Evolutionary conservation across 2,888 invertebrate genomes (phyloP), one percentile per base, ranked within the genome.

Genomic region (Euclidia mi): DNA sequence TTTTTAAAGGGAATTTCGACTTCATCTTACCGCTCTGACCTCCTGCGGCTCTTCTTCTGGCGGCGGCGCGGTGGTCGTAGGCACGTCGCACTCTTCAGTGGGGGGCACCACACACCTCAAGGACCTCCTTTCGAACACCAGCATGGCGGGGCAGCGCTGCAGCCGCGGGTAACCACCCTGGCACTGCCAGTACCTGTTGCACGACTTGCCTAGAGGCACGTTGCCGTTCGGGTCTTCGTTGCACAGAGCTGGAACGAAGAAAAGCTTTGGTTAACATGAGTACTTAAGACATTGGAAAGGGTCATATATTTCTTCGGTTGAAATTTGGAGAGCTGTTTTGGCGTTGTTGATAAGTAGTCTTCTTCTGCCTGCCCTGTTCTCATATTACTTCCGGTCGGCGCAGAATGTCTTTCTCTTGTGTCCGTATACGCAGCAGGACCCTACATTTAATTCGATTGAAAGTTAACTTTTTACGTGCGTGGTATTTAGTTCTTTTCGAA

Each of bases 171-270:
- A 98, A 0, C 98, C 98, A 3, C 98, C 98, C 85, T 98, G 98
- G 85, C 98, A 98, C 84, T 98, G 98, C 98, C 98, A 98, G 93
- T 98, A 98, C 10, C 98, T 95, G 94, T 98, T 98, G 95, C 98
- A 98, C 46, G 98, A 98, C 90, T 98, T 98, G 76, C 98, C 98
- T 9, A 98, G 95, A 0, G 98, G 97, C 9, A 98, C 98, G 90
- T 98, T 98, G 61, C 98, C 98, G 88, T 98, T 98, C 47, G 98
- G 96, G 79, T 98, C 98, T 40, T 98, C 98, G 85, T 98, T 98
- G 91, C 98, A 98, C 46, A 98, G 96, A 56, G 98, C 98, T 98
- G 93, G 43, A 94, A 95, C 10, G n/a, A 43, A 34, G 46, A 47
- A 34, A 34, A 14, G 14, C 14, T 2, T 6, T 34, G 34, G 1